Conservation (phyloP, 2,113 vertebrate genomes). For the Mixornis gularis region DNA sequence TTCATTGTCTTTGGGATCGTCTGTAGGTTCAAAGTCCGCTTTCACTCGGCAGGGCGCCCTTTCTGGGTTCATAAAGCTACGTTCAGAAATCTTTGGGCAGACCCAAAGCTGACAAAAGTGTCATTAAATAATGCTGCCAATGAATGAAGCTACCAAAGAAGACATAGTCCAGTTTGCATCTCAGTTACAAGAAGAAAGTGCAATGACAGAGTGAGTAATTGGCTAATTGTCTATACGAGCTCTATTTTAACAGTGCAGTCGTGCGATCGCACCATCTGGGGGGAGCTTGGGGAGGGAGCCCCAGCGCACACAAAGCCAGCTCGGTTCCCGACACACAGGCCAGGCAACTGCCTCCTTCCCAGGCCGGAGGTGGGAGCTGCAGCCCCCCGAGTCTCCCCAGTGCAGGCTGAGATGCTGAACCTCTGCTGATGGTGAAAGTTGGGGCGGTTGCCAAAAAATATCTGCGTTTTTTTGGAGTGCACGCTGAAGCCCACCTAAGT, state of each 20-base stretch:
- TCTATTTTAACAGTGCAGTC: conserved; percentile 61
- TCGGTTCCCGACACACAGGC: neutral
- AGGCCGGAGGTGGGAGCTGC: neutral
- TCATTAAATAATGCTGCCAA: conserved; percentile 57
- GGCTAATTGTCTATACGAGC: conserved; percentile 58
- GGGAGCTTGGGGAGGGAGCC: conserved; percentile 42
- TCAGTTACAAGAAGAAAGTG: conserved; percentile 66
- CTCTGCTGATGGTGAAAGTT: fast-evolving
- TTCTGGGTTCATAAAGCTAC: conserved; percentile 63
- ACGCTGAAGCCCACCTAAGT: neutral
- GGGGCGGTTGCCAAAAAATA: neutral
- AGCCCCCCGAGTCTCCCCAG: neutral
- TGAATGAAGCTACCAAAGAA: conserved; percentile 66
- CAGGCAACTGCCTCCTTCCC: conserved; percentile 11
- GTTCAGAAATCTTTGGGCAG: conserved; percentile 59
- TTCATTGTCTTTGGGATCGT: conserved; percentile 46
- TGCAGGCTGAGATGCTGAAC: fast-evolving
- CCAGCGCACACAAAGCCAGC: conserved; percentile 45
- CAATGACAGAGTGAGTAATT: conserved; percentile 63
- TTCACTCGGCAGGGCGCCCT: neutral
- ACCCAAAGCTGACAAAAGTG: conserved; percentile 61
- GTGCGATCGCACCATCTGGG: conserved; percentile 63
- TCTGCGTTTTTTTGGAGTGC: fast-evolving
- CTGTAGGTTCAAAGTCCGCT: conserved; percentile 55
- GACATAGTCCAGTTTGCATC: conserved; percentile 63